These are phyloP conservation scores for Agrotis segetum DNA, from an alignment of 2,888 invertebrate species.

Conservation along the genomic window DNA sequence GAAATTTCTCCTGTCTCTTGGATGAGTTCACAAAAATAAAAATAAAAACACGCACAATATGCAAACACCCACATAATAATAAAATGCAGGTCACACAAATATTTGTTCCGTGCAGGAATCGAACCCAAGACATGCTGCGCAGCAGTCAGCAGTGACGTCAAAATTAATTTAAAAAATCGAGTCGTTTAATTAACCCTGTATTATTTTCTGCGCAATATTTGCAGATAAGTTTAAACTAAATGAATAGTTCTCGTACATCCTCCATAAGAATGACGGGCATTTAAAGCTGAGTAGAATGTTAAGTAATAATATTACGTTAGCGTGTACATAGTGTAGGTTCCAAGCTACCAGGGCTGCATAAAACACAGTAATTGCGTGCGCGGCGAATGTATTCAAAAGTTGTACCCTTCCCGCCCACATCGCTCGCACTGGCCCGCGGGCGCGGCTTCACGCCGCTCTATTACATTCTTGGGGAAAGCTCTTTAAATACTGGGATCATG, in stretches of 20 bases:
- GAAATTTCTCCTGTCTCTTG: no score
- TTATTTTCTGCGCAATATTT: neutral
- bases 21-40: no score
- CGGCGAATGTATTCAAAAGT: constrained; percentile 62
- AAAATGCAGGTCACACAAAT: no score
- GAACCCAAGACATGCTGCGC: no score
- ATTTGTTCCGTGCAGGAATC: no score
- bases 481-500: constrained; percentile 64
- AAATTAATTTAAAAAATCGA: no score
- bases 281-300: constrained; percentile 6
- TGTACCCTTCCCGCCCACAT: neutral
- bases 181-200: neutral
- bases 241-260: neutral
- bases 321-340: neutral
- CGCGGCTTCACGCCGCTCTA: constrained; percentile 44
- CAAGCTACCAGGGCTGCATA: constrained; percentile 45
- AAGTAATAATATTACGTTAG: neutral
- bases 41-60: no score
- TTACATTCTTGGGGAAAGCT: constrained; percentile 59
- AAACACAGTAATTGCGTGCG: constrained; percentile 65
- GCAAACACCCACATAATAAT: no score
- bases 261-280: neutral
- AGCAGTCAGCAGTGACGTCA: no score
- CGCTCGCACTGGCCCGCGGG: neutral
- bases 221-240: neutral